Evolutionary conservation across 2,888 invertebrate species (phyloP), one percentile per base, ranked within the genome.

Genomic region (Dioctria rufipes): DNA sequence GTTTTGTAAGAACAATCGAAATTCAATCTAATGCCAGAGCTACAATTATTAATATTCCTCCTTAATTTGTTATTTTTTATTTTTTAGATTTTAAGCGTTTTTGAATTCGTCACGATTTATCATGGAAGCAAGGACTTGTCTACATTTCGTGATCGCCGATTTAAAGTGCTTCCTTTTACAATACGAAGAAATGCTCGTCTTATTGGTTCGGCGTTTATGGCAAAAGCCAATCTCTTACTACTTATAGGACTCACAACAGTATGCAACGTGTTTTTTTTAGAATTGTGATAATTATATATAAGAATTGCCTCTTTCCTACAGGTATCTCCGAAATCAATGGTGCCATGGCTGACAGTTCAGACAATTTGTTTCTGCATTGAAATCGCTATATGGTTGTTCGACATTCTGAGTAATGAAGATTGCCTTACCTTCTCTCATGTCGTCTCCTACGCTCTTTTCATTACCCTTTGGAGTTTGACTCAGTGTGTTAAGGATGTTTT

Each of bases 241-340:
- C 82, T 81, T 25, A 84, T 85, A 78, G 86, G 85, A 4, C n/a
- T 77, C 4, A 8, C 37, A 8, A 51, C 54, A 54, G 71, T 71
- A 40, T 51, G 39, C 51, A 39, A 65, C n/a, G 3, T 54, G 39
- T 61, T 46, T 37, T 25, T 25, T 25, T 25, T 25, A 25, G 25
- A 25, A 25, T 25, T 25, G 49, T 40, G n/a, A 42, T 58, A 49
- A 66, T 39, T 46, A 58, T 54, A 63, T 61, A 9, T 58, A 58
- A 66, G 46, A 46, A 54, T 58, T 3, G 8, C 11, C 80, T 78
- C 54, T 46, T 6, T 81, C 83, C 83, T 81, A 3, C 73, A 87
- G 87, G 85, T 86, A 25, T 84, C 85, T n/a, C 86, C 86, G 3
- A 69, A 83, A 37, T 80, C 84, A 43, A 85, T 87, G 82, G 83